phyloP scores from a whole-genome alignment of 2,888 invertebrate species.

The Drosophila yooni region DNA sequence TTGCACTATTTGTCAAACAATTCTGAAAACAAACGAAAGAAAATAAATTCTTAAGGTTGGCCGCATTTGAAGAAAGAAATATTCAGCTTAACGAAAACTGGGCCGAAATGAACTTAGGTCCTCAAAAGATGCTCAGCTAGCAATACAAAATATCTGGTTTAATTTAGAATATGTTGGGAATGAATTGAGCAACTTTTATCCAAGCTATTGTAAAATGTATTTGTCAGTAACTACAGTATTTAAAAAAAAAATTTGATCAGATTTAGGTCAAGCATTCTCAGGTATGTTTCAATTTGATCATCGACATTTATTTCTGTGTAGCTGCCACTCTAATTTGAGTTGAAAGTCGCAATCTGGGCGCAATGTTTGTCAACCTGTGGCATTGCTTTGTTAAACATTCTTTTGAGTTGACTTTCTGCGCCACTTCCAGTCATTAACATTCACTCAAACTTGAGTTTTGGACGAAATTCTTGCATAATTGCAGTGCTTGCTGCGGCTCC shows the following conservation, averaged over 20 bases:
- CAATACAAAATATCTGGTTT: too few species aligned
- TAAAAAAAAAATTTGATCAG: background rate
- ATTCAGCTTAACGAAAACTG: too few species aligned
- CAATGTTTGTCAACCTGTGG: constrained; percentile 65
- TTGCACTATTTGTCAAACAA: background rate
- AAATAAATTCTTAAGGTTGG: background rate
- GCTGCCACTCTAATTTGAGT: constrained; percentile 43
- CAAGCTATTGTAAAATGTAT: too few species aligned
- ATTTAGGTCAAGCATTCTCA: too few species aligned
- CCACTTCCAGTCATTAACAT: constrained; percentile 75
- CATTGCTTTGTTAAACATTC: constrained; percentile 23
- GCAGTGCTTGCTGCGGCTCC: constrained; percentile 62
- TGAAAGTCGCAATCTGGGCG: constrained; percentile 22
- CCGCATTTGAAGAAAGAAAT: too few species aligned
- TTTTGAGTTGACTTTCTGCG: constrained; percentile 52
- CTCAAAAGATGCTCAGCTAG: too few species aligned
- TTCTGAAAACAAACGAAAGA: too few species aligned
- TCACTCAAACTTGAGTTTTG: constrained; percentile 50
- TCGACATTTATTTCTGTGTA: background rate
- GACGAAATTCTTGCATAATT: constrained; percentile 71
- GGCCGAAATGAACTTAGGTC: too few species aligned
- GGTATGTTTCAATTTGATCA: background rate
- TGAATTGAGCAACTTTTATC: background rate
- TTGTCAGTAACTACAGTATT: background rate
- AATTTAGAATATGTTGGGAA: background rate